Evolutionary conservation across 2,113 vertebrate genomes (phyloP).

Genomic region (Puffinus mauretanicus): DNA sequence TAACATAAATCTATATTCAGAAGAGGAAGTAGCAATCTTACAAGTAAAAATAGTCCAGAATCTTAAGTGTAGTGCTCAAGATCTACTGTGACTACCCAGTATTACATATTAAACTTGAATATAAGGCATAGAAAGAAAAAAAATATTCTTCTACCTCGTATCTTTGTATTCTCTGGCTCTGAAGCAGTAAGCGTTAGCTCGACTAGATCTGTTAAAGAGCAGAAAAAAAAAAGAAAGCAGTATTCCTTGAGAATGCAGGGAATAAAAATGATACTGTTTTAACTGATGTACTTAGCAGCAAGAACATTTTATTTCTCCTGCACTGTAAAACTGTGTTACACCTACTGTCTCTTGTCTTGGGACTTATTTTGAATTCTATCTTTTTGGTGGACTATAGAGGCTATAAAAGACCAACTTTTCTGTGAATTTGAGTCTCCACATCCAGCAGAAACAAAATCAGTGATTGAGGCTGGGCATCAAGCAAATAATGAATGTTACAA

Average conservation of each 20-base stretch:
- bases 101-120: not conserved
- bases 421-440: not conserved
- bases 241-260: not conserved
- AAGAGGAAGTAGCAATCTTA: not conserved
- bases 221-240: not conserved
- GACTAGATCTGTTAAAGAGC: not conserved
- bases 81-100: not conserved
- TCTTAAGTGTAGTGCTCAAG: not conserved
- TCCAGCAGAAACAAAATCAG: not conserved
- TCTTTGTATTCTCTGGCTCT: not conserved
- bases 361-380: not conserved
- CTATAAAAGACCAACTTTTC: not conserved
- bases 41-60: not conserved
- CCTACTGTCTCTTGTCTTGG: not conserved
- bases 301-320: not conserved
- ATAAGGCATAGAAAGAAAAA: not conserved
- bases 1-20: not conserved
- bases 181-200: not conserved
- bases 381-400: not conserved
- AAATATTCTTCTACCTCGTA: not conserved
- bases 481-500: not conserved
- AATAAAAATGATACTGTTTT: not conserved
- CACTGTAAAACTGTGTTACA: not conserved
- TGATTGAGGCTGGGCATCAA: not conserved
- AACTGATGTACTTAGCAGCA: not conserved